phyloP scores from a whole-genome alignment of 2,113 vertebrate genomes.

The Bagarius yarrelli region DNA sequence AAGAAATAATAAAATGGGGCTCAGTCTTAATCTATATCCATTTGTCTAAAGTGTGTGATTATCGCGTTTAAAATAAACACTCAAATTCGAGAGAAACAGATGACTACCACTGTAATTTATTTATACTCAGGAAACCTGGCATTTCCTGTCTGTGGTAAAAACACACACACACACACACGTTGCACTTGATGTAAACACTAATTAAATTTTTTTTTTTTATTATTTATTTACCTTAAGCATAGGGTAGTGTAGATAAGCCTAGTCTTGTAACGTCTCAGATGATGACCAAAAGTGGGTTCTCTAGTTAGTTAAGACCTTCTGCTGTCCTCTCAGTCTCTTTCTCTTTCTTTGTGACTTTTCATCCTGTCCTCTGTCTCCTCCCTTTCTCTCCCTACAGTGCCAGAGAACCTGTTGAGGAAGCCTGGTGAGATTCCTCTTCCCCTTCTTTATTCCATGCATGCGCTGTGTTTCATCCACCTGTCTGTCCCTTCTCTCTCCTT shows the following conservation, averaged over 20 bases:
- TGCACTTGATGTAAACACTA: neutral
- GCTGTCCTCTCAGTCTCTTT: conserved; percentile 32
- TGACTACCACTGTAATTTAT: neutral
- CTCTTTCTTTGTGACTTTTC: conserved; percentile 67
- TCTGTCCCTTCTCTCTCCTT: conserved; percentile 13
- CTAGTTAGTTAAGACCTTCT: conserved; percentile 17
- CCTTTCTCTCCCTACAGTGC: conserved; percentile 90
- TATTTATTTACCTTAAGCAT: neutral
- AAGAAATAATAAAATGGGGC: neutral
- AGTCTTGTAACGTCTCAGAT: too few relatives aligned
- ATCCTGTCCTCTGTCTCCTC: conserved; percentile 76
- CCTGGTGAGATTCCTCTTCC: conserved; percentile 90
- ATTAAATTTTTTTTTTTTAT: neutral
- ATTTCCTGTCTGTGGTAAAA: conserved; percentile 3
- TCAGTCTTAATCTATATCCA: neutral
- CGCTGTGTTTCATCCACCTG: conserved; percentile 1
- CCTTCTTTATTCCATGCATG: conserved; percentile 10
- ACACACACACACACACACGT: conserved; percentile 4
- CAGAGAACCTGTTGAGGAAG: conserved; percentile 86
- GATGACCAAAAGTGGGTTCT: neutral
- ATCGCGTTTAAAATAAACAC: neutral
- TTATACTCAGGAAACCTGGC: neutral
- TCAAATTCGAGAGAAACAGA: neutral
- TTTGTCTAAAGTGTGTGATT: neutral
- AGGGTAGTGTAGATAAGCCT: neutral